Conservation (phyloP, 2,113 vertebrate species). For the Microcebus tavaratra region DNA sequence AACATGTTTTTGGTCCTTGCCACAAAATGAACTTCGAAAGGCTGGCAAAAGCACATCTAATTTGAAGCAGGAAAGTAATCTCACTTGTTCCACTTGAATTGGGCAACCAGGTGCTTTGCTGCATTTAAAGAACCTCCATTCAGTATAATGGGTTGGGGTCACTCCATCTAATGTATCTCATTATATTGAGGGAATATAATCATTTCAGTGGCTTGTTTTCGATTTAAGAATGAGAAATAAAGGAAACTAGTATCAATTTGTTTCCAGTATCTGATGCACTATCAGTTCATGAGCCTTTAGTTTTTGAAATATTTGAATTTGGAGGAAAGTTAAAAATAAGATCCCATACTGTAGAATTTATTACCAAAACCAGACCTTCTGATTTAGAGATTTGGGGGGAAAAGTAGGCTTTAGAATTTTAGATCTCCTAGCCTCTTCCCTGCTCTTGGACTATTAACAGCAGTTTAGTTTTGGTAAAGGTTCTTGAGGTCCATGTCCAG, state of each 20-base stretch:
- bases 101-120: background rate
- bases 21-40: background rate
- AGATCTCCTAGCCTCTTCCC: background rate
- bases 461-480: background rate
- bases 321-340: background rate
- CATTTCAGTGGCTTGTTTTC: conserved; percentile 47
- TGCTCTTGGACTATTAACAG: background rate
- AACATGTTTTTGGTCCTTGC: background rate
- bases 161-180: conserved; percentile 33
- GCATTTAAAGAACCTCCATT: conserved; percentile 27
- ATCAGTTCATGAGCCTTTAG: background rate
- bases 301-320: background rate
- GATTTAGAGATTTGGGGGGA: background rate
- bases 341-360: background rate
- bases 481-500: background rate
- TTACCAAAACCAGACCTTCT: background rate
- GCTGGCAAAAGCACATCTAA: background rate
- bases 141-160: background rate
- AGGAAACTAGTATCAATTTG: background rate
- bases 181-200: conserved; percentile 13
- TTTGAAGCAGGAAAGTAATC: conserved; percentile 27
- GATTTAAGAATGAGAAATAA: background rate
- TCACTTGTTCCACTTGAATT: conserved; percentile 41
- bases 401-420: background rate
- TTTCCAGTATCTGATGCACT: background rate